Evolutionary conservation across 1,140 invertebrate species (phyloP), one percentile per base, ranked within the genome.

Genomic region (Nixonia krombeini): DNA sequence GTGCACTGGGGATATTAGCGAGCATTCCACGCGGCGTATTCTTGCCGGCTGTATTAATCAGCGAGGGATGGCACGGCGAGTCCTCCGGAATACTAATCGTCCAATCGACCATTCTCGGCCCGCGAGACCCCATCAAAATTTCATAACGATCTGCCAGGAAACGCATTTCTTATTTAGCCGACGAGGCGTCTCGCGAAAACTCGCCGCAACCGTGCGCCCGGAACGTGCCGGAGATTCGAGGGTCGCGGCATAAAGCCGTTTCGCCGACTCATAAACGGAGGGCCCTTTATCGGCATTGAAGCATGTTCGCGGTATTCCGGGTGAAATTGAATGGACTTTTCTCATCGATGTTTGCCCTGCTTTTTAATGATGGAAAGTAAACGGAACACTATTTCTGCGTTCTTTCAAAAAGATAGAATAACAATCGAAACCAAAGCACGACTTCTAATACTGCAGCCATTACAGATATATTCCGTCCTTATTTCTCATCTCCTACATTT

Each of bases 61-160:
- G 47, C 52, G 44, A 61, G 25, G 21, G 29, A 37, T 21, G 8
- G 10, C 8, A 37, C 33, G 38, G 35, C 1, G 21, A 21, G 6
- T 31, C 52, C 51, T 51, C 51, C 18, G 28, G 67, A 67, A 70
- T 67, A 67, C 63, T 64, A 67, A 67, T 70, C 55, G 31, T 50
- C 45, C 67, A 67, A 73, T 66, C 70, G 66, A 33, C n/a, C n/a
- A n/a, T n/a, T n/a, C n/a, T n/a, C n/a, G n/a, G n/a, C n/a, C n/a
- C n/a, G n/a, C n/a, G n/a, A n/a, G n/a, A n/a, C n/a, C n/a, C n/a
- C 55, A 66, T 73, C 55, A 50, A 73, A 73, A 73, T 70, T 70
- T n/a, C n/a, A 66, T 41, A 61, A 57, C 35, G 49, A 41, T 40
- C 50, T 45, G 45, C n/a, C n/a, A 53, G 55, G 50, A 58, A 62